Percentiles rank a stretch among this genome's conserved stretches.
These are phyloP conservation scores for Xyrauchen texanus DNA, from an alignment of 2,113 vertebrate species.

Conservation along the genomic window DNA sequence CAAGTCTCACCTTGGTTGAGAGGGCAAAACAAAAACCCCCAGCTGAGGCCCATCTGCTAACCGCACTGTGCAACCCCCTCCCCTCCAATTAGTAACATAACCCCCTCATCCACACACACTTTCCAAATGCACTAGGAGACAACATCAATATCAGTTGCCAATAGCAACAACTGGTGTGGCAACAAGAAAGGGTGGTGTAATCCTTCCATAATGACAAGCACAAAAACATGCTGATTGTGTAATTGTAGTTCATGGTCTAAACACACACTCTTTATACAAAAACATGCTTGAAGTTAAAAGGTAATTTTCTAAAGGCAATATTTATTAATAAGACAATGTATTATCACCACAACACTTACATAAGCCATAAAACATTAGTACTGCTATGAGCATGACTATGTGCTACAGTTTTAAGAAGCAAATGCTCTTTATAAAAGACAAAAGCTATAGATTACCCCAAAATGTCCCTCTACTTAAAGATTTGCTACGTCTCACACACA, in stretches of 20 bases:
- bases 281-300: conserved; percentile 14
- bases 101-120: conserved; percentile 8
- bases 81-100: conserved; percentile 31
- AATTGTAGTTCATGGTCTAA: conserved; percentile 7
- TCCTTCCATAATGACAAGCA: conserved; percentile 18
- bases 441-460: too few species aligned
- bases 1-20: conserved; percentile 53
- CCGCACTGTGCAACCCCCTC: conserved; percentile 29
- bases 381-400: background rate
- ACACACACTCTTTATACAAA: background rate
- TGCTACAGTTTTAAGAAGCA: background rate
- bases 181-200: conserved; percentile 36
- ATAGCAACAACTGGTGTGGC: conserved; percentile 30
- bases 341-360: background rate
- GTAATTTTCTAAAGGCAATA: background rate
- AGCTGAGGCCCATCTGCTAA: conserved; percentile 57
- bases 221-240: conserved; percentile 6
- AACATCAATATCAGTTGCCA: conserved; percentile 45
- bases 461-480: background rate
- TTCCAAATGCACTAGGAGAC: conserved; percentile 39
- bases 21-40: conserved; percentile 47
- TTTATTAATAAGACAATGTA: too few species aligned
- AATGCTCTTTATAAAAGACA: conserved; percentile 14
- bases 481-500: background rate
- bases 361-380: background rate